These are phyloP conservation scores for Archips crataeganus DNA, from an alignment of 2,888 invertebrate species.

Conservation along the genomic window DNA sequence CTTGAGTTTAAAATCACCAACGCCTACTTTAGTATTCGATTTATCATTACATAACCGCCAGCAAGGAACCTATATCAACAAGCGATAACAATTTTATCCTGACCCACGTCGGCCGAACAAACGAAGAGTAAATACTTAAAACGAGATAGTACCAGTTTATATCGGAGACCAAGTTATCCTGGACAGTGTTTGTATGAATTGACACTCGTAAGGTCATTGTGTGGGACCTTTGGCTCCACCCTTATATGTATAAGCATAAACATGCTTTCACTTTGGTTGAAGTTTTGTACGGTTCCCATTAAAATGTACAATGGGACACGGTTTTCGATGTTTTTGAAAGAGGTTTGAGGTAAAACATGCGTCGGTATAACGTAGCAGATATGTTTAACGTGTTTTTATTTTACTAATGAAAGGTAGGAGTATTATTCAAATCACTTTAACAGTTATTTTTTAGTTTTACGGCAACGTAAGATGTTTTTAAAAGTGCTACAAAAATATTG, in stretches of 20 bases:
- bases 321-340: conserved; percentile 12
- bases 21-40: conserved; percentile 28
- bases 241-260: conserved; percentile 32
- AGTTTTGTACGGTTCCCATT: conserved; percentile 38
- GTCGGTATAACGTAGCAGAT: conserved; percentile 27
- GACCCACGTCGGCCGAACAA: conserved; percentile 17
- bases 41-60: conserved; percentile 18
- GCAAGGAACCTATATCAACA: conserved; percentile 27
- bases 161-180: conserved; percentile 29
- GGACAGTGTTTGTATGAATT: conserved; percentile 41
- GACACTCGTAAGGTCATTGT: conserved; percentile 41
- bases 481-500: too few relatives aligned
- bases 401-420: not conserved
- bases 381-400: conserved; percentile 20
- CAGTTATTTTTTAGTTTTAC: not conserved
- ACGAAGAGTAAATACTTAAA: conserved; percentile 2
- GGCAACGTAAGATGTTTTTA: too few relatives aligned
- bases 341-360: conserved; percentile 20
- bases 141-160: not conserved
- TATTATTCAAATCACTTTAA: conserved; percentile 4
- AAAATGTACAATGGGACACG: conserved; percentile 37
- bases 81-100: conserved; percentile 15
- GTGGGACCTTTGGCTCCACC: conserved; percentile 40
- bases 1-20: not conserved
- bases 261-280: conserved; percentile 42